phyloP scores from a whole-genome alignment of 2,888 invertebrate genomes.

The Rhamnusium bicolor region DNA sequence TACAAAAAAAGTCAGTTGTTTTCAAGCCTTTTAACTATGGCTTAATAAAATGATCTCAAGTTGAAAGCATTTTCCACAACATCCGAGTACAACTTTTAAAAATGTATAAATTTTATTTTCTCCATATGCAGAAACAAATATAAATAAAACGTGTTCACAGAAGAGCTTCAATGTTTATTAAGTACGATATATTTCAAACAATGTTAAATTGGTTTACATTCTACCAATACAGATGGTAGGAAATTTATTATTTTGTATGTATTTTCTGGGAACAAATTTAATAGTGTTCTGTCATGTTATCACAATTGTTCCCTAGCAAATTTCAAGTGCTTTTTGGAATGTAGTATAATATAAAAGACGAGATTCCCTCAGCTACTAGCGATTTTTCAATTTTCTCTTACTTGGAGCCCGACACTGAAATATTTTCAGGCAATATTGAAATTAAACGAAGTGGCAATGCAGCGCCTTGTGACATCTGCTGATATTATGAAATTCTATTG shows the following conservation, averaged over 20 bases:
- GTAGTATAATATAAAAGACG: slow-evolving; percentile 20
- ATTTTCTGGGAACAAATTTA: neutral
- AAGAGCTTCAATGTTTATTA: neutral
- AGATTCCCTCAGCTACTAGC: slow-evolving; percentile 31
- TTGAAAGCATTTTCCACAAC: too few species aligned
- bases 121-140: neutral
- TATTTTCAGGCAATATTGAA: slow-evolving; percentile 44
- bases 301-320: slow-evolving; percentile 25
- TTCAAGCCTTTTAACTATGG: too few species aligned
- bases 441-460: slow-evolving; percentile 45
- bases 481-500: slow-evolving; percentile 41
- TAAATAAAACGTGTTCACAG: neutral
- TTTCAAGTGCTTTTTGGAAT: slow-evolving; percentile 30
- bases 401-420: slow-evolving; percentile 34
- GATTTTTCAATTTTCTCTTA: slow-evolving; percentile 40
- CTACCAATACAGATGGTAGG: neutral
- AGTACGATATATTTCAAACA: neutral
- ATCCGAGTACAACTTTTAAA: too few species aligned
- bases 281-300: slow-evolving; percentile 16
- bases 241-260: neutral
- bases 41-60: too few species aligned
- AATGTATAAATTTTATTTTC: neutral
- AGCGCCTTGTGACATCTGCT: slow-evolving; percentile 39
- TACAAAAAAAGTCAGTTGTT: too few species aligned
- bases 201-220: neutral